Base-by-base conservation (phyloP, 2,888 invertebrate species). In the Lobophora halterata region DNA sequence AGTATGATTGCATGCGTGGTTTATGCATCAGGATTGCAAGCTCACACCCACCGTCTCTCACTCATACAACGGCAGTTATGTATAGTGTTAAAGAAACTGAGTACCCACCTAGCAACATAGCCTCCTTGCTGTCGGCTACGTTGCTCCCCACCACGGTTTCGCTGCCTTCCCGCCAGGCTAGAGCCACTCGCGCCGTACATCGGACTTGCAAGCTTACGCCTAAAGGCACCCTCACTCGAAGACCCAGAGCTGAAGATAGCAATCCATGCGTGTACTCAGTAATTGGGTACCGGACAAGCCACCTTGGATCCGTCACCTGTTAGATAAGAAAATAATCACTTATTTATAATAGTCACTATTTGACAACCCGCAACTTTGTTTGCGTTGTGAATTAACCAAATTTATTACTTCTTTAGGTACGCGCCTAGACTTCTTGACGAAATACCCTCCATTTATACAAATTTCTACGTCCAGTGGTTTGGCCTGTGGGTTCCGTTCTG, bases 121-220 rank as follows among this genome's bases (percentile, higher is more conserved):
- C 86, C 49, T 87, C 86, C 48, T 86, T 86, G 55, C 86, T 86
- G 43, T 87, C 86, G 24, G 82, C 79, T 1, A 87, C 69, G 45
- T 72, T 80, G 56, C 80, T 82, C 2, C 83, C 86, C 0, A 86
- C 76, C 0, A 87, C 86, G 3, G 86, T 85, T 30, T 87, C 86
- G 46, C 86, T 85, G 28, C 85, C 86, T 56, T 87, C 86, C 21
- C 83, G 52, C 86, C 85, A 86, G 0, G 83, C 77, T 0, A 86
- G 85, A 0, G 86, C 82, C 0, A 87, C 86, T 2, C 85, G 59
- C 0, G 86, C 86, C 0, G 77, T 79, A 36, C 86, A 87, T 0
- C 76, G 69, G 27, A 87, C 86, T 37, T 86, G 79, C 85, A 86
- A 83, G 1, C 83, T 83, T 18, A 69, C 58, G 0, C 83, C 80